phyloP scores from a whole-genome alignment of 92 coral and sea anemone species.

The Scolanthus callimorphus region DNA sequence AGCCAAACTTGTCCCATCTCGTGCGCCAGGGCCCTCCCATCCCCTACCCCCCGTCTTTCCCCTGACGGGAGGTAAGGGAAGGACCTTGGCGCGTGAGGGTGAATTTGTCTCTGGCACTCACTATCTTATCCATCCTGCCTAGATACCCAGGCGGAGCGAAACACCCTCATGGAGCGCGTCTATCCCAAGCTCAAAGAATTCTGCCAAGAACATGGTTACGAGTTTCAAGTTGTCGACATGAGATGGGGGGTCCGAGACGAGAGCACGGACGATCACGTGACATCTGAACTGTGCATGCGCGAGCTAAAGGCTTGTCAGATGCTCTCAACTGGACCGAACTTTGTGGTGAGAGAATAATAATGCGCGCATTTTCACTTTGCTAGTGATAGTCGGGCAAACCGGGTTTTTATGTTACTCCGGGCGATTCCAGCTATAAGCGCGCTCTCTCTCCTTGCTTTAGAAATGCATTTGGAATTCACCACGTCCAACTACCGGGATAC shows the following conservation, averaged over 20 bases:
- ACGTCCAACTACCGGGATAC: too few species aligned
- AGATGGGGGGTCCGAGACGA: slow-evolving; percentile 98
- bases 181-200: slow-evolving; percentile 74
- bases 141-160: slow-evolving; percentile 83
- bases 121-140: background rate
- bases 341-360: slow-evolving; percentile 74
- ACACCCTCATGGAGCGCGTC: slow-evolving; percentile 64
- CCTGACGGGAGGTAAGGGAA: too few species aligned
- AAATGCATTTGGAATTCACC: too few species aligned
- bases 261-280: slow-evolving; percentile 83
- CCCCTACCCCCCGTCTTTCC: background rate
- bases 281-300: slow-evolving; percentile 68
- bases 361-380: background rate
- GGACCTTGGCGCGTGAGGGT: too few species aligned
- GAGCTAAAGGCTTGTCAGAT: slow-evolving; percentile 74
- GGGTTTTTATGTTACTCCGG: too few species aligned
- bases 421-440: too few species aligned
- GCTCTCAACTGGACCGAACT: slow-evolving; percentile 91
- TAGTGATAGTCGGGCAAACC: too few species aligned
- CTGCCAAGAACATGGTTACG: slow-evolving; percentile 76
- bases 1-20: too few species aligned
- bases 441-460: too few species aligned
- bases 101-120: too few species aligned
- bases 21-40: background rate
- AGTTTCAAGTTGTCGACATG: slow-evolving; percentile 92